These are phyloP conservation scores for Portevinia maculata DNA, from an alignment of 2,888 invertebrate genomes.

Conservation along the genomic window DNA sequence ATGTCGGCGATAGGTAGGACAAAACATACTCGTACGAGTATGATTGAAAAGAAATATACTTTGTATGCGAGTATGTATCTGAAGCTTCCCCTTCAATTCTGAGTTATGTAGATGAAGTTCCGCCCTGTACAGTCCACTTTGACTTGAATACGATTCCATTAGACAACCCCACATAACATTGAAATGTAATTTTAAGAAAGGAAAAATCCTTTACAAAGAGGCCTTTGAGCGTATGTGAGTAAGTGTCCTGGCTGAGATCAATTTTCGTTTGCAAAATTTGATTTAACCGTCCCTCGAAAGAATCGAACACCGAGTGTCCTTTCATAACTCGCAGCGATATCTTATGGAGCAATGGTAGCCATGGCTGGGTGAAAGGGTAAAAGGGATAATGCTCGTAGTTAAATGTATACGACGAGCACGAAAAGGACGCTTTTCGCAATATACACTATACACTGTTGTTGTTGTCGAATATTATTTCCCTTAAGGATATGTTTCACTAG, in stretches of 20 bases:
- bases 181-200: constrained; percentile 59
- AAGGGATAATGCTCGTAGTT: constrained; percentile 64
- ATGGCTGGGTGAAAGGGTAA: constrained; percentile 51
- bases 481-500: constrained; percentile 36
- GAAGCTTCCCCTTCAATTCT: constrained; percentile 35
- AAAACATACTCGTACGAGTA: constrained; percentile 30
- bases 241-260: constrained; percentile 39
- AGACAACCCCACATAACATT: constrained; percentile 54
- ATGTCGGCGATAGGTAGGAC: not conserved
- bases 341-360: constrained; percentile 21
- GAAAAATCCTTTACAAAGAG: constrained; percentile 25
- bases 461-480: constrained; percentile 51
- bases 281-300: constrained; percentile 48
- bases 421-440: constrained; percentile 65
- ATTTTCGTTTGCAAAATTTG: constrained; percentile 68
- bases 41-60: too few relatives aligned
- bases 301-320: constrained; percentile 21
- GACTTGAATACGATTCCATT: constrained; percentile 44
- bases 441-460: constrained; percentile 53
- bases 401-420: constrained; percentile 47
- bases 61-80: too few relatives aligned
- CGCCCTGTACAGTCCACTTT: too few relatives aligned
- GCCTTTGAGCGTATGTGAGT: not conserved
- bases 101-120: constrained; percentile 37
- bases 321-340: constrained; percentile 36